Evolutionary conservation across 2,888 invertebrate genomes (phyloP).

Genomic region (Sarcophaga caerulescens): DNA sequence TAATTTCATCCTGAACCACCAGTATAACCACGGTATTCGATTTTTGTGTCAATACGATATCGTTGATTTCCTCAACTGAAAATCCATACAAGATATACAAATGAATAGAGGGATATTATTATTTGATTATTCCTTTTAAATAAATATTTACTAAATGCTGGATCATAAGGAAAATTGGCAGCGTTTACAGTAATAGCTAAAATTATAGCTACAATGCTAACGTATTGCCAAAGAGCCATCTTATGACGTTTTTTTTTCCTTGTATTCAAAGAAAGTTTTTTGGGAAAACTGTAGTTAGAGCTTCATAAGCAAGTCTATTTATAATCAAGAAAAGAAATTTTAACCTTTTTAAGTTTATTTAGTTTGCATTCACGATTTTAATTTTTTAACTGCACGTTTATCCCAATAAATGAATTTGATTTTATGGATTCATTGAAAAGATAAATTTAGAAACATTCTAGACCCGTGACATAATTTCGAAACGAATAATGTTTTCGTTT

Average conservation of each 20-base stretch:
- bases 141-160: not conserved
- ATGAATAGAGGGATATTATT: not conserved
- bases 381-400: too few relatives aligned
- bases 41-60: constrained; percentile 26
- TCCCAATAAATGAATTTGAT: too few relatives aligned
- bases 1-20: not conserved
- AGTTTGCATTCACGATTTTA: too few relatives aligned
- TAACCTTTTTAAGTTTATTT: too few relatives aligned
- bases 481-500: too few relatives aligned
- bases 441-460: too few relatives aligned
- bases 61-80: constrained; percentile 14
- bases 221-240: not conserved
- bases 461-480: too few relatives aligned
- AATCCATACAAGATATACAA: too few relatives aligned
- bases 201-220: not conserved
- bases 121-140: constrained; percentile 4
- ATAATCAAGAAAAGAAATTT: too few relatives aligned
- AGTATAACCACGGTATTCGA: constrained; percentile 12
- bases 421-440: too few relatives aligned
- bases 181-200: not conserved
- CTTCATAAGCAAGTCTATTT: too few relatives aligned
- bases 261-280: not conserved
- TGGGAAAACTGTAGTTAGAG: not conserved
- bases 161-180: not conserved
- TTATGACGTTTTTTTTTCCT: not conserved